phyloP scores from a whole-genome alignment of 2,113 vertebrate species.

The Morone chrysops region DNA sequence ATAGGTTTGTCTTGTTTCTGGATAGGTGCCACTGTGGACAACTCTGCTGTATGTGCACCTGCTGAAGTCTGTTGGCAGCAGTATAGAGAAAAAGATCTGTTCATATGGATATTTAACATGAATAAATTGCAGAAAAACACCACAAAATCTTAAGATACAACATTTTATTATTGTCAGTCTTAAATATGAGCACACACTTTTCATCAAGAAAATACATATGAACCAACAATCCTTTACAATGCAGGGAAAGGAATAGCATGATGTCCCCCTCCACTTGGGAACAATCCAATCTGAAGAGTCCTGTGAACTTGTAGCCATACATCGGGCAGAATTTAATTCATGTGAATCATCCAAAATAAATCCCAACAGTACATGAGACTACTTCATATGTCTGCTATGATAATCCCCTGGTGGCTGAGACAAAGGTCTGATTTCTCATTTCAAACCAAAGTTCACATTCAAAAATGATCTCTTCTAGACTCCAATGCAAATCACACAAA shows the following conservation, averaged over 20 bases:
- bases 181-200: slow-evolving; percentile 86
- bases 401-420: slow-evolving; percentile 35
- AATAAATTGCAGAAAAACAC: neutral
- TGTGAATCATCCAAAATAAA: slow-evolving; percentile 53
- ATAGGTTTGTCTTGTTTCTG: slow-evolving; percentile 63
- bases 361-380: slow-evolving; percentile 50
- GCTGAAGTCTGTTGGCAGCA: slow-evolving; percentile 19
- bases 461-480: slow-evolving; percentile 57
- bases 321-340: slow-evolving; percentile 38
- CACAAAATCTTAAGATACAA: slow-evolving; percentile 77
- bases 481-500: slow-evolving; percentile 68
- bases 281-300: slow-evolving; percentile 47
- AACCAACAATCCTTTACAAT: slow-evolving; percentile 83
- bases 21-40: slow-evolving; percentile 24
- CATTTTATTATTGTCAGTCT: slow-evolving; percentile 87
- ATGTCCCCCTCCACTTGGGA: slow-evolving; percentile 46
- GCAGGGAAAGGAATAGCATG: slow-evolving; percentile 68
- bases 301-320: slow-evolving; percentile 58
- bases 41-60: neutral
- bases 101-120: neutral
- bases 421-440: slow-evolving; percentile 39
- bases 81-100: neutral
- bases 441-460: slow-evolving; percentile 62
- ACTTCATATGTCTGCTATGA: slow-evolving; percentile 44
- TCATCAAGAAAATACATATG: slow-evolving; percentile 84